phyloP scores from a whole-genome alignment of 2,113 vertebrate genomes.

The Ammodytes dubius region DNA sequence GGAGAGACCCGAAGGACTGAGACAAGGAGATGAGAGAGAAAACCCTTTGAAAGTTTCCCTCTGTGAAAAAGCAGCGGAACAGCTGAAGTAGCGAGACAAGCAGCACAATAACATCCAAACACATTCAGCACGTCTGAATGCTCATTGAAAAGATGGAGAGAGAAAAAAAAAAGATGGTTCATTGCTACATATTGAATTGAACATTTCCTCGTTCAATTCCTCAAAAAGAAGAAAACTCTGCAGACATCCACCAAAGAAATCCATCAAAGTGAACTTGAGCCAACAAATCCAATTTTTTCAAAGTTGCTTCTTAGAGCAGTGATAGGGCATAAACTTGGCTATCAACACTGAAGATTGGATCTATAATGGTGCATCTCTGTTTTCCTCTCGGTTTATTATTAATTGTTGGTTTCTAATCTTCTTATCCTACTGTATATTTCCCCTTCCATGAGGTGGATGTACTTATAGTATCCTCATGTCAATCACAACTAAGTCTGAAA shows the following conservation, averaged over 20 bases:
- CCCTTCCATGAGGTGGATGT: not conserved
- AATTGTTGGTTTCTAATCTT: not conserved
- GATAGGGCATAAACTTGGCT: constrained; percentile 31
- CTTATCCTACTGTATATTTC: not conserved
- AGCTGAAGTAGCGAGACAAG: constrained; percentile 57
- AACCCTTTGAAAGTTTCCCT: constrained; percentile 27
- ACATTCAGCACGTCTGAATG: constrained; percentile 28
- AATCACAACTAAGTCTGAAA: not conserved
- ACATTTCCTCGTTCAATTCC: constrained; percentile 27
- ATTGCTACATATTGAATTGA: constrained; percentile 23
- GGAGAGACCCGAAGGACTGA: constrained; percentile 41
- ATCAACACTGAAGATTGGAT: not conserved
- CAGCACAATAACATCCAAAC: constrained; percentile 32
- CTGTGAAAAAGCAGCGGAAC: constrained; percentile 50
- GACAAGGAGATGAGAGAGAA: constrained; percentile 42
- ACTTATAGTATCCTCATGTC: not conserved
- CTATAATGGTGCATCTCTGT: constrained; percentile 1
- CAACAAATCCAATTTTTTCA: constrained; percentile 30
- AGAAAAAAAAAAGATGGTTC: not conserved
- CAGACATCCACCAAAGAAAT: constrained; percentile 56
- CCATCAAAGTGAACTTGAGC: constrained; percentile 46
- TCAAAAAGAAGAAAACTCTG: constrained; percentile 7
- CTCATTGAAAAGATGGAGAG: constrained; percentile 16
- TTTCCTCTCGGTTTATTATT: constrained; percentile 13
- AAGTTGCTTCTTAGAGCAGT: constrained; percentile 27